Evolutionary conservation across 2,888 invertebrate species (phyloP).

Genomic region (Agrochola litura): DNA sequence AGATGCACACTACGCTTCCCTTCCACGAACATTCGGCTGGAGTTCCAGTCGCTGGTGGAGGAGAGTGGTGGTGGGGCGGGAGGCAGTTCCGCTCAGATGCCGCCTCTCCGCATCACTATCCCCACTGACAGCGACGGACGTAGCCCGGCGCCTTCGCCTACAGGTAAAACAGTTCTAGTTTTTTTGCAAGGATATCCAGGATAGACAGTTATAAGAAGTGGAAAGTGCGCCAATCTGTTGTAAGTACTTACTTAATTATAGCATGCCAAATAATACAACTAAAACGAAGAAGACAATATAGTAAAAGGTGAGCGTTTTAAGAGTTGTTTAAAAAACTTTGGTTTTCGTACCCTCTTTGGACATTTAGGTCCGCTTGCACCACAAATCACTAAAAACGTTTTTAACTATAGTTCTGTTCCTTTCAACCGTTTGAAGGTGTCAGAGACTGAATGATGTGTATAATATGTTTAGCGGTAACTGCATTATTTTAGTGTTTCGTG

Average conservation of each 20-base stretch:
- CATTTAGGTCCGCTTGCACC: too few species aligned
- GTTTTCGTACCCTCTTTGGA: too few species aligned
- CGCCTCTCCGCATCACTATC: conserved; percentile 96
- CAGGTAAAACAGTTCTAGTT: conserved; percentile 89
- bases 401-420: not conserved
- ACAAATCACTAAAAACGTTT: too few species aligned
- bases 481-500: not conserved
- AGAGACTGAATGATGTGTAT: not conserved
- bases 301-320: too few species aligned
- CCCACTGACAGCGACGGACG: conserved; percentile 93
- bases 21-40: conserved; percentile 98
- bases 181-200: not conserved
- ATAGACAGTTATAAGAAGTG: not conserved
- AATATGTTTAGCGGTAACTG: too few species aligned
- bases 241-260: not conserved
- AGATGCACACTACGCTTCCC: conserved; percentile 99
- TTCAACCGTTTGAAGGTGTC: not conserved
- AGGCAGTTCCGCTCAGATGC: conserved; percentile 90
- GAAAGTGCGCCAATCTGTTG: not conserved
- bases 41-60: conserved; percentile 97
- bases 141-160: conserved; percentile 98
- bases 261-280: not conserved
- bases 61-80: conserved; percentile 92
- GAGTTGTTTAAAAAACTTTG: not conserved
- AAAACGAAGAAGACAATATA: not conserved